Evolutionary conservation across 1,140 invertebrate genomes (phyloP), one percentile per base, ranked within the genome.

Genomic region (Diorhabda carinulata): DNA sequence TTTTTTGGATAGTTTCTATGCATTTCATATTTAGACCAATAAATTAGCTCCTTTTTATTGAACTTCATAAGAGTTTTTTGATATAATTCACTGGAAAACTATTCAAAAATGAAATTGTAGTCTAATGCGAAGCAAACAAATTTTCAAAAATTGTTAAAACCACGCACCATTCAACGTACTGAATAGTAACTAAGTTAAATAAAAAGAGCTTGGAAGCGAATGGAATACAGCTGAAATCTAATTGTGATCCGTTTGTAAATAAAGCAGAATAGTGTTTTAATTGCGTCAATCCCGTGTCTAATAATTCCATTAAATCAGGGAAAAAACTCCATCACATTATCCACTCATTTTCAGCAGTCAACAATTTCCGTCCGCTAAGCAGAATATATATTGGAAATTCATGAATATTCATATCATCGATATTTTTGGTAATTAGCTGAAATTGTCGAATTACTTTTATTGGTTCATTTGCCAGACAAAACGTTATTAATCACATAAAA

Each of bases 401-500:
- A 60, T 60, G 58, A 60, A 60, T 60, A 60, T 60, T 10, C 58
- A 60, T 60, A 42, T 25, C 7, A 10, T 10, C 10, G 10, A 42
- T 42, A 10, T 60, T 60, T 60, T 60, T 10, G 58, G 41, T 60
- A 60, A 60, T 60, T 60, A 60, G 58, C 25, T 60, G 58, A 60
- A 60, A 10, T 9, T 60, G 58, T 10, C 58, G 58, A 60, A 60
- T 60, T 60, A 60, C 58, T 60, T 60, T 60, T 60, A 60, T 60
- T 60, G 58, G 58, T 60, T 60, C 58, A 60, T 60, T 60, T 60
- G 6, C n/a, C 58, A 42, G 58, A 10, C 58, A 42, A 60, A 60
- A 60, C 58, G 41, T 25, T 60, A 25, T 60, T 60, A 60, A 60
- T 60, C 41, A 60, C 58, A 42, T 60, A 6, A 60, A 60, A 60